Base-by-base conservation (phyloP, 2,797 vertebrate species). In the Periophthalmus magnuspinnatus region DNA sequence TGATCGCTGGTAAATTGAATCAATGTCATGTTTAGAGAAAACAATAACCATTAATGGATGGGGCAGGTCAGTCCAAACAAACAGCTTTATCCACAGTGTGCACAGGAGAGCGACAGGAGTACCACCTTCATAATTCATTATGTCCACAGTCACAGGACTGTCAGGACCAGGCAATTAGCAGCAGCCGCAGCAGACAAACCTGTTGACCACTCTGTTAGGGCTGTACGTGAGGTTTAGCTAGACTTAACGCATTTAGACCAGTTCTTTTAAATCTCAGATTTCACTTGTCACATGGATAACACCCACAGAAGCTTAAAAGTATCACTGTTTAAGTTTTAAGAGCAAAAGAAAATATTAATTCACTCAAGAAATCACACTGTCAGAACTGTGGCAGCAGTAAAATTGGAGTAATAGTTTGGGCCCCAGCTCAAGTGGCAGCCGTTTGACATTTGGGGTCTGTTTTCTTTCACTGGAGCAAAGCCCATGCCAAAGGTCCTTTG, bases 1-100 rank as follows among this genome's bases (percentile, higher is more conserved):
- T 98, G 97, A 99, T 98, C 96, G 95, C 93, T 93, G 95, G 93
- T 97, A 96, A 98, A 98, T 96, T 95, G 94, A 99, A 99, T 99
- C 97, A 97, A 99, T 99, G 96, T 96, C 95, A 98, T 96, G 97
- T 97, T 97, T 95, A 92, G 94, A 94, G 94, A 96, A 96, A 98
- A 99, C 96, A 98, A 98, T 99, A 97, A 96, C 95, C 80, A 94
- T 92, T 98, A 98, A 98, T 97, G 95, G 96, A 98, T 99, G 97
- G 94, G 95, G 90, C 93, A 77, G 86, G 90, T 85, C 89, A 86
- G 93, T 90, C 89, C 92, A 89, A 95, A 94, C 94, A 94, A 95
- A 95, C 94, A 92, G 94, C 94, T 95, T 95, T 95, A 96, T 96
- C 33, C 56, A 28, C 63, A 52, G 11, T 62, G 62, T 57, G 14